phyloP scores from a whole-genome alignment of 2,797 vertebrate genomes.

The Bradypus variegatus region DNA sequence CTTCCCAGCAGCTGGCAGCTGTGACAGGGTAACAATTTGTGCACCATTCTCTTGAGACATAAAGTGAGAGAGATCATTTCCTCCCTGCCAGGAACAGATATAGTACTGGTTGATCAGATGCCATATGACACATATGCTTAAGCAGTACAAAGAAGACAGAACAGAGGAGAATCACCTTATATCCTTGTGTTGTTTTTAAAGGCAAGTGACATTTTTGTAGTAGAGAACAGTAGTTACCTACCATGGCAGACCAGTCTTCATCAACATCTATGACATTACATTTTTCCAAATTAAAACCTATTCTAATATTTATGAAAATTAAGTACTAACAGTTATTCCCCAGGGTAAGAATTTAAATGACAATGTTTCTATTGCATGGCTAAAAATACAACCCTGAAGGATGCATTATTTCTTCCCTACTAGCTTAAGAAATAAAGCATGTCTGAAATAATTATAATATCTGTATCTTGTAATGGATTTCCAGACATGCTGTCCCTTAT shows the following conservation, averaged over 20 bases:
- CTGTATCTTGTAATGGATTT: not conserved
- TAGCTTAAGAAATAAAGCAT: not conserved
- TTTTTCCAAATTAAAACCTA: not conserved
- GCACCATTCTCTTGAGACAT: no score
- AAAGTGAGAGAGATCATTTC: no score
- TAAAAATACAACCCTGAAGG: not conserved
- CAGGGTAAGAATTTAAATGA: not conserved
- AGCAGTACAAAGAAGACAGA: no score
- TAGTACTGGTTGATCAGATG: no score
- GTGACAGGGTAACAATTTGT: no score
- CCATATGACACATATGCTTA: no score
- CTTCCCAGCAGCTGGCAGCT: no score
- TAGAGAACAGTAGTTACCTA: not conserved
- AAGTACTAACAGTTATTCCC: not conserved
- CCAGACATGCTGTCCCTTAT: not conserved
- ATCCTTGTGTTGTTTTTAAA: not conserved
- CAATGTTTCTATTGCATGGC: not conserved
- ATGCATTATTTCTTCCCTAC: not conserved
- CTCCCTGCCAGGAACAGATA: no score
- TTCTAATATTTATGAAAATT: constrained; percentile 7
- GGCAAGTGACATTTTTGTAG: not conserved
- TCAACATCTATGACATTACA: not conserved
- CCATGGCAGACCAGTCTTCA: not conserved
- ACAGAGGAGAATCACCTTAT: no score
- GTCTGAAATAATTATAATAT: constrained; percentile 11